Evolutionary conservation across 2,888 invertebrate genomes (phyloP).

Genomic region (Noctua fimbriata): DNA sequence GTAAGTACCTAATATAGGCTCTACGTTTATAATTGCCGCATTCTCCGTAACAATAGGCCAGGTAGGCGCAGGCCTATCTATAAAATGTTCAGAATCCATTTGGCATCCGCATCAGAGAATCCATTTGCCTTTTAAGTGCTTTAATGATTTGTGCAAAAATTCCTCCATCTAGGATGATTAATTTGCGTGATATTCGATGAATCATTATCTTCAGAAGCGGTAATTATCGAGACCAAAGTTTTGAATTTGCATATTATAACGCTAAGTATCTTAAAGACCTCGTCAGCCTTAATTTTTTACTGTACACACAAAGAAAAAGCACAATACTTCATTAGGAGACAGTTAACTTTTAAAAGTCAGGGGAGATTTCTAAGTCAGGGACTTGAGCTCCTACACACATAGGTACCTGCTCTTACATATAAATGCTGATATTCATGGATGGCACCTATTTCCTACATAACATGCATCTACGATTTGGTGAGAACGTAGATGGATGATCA

Average conservation of each 20-base stretch:
- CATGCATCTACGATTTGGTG: constrained; percentile 19
- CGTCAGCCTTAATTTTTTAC: constrained; percentile 4
- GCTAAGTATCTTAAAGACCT: constrained; percentile 22
- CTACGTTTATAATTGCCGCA: constrained; percentile 56
- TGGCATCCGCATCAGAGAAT: constrained; percentile 79
- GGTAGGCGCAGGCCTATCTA: constrained; percentile 58
- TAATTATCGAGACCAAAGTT: constrained; percentile 63
- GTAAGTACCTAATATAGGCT: constrained; percentile 4
- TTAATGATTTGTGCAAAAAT: constrained; percentile 84
- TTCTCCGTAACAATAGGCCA: constrained; percentile 57
- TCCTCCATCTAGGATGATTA: constrained; percentile 76
- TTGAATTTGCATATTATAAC: constrained; percentile 53
- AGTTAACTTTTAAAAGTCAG: background rate
- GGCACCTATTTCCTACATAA: constrained; percentile 11
- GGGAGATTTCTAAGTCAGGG: background rate
- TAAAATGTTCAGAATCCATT: constrained; percentile 79
- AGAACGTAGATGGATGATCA: constrained; percentile 53
- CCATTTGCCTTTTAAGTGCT: constrained; percentile 85
- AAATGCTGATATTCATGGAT: constrained; percentile 13
- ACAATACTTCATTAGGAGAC: background rate
- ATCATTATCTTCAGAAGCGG: constrained; percentile 74
- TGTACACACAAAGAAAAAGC: background rate
- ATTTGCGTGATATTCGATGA: constrained; percentile 74
- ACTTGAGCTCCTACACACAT: background rate
- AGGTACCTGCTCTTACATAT: background rate